phyloP scores from a whole-genome alignment of 2,888 invertebrate species.

The Lucinisca nassula region DNA sequence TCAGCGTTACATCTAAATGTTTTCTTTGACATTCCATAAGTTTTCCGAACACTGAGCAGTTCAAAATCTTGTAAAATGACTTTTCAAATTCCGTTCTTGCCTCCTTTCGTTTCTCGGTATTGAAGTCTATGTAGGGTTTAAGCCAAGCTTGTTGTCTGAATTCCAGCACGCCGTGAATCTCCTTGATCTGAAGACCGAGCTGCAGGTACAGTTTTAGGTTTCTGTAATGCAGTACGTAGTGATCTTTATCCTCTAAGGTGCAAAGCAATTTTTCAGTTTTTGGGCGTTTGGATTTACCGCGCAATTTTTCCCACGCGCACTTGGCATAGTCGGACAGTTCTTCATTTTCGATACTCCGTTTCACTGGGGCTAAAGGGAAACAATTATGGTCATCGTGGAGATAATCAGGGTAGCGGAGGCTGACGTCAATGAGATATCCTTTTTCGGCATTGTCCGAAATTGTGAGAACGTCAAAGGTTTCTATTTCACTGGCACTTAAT shows the following conservation, averaged over 20 bases:
- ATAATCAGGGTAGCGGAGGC: neutral
- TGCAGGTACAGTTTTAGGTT: slow-evolving; percentile 80
- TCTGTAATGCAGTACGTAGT: slow-evolving; percentile 74
- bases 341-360: neutral
- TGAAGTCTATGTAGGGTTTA: slow-evolving; percentile 80
- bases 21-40: neutral
- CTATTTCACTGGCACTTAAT: slow-evolving; percentile 30
- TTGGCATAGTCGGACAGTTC: neutral
- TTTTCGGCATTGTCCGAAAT: neutral
- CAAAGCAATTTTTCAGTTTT: neutral
- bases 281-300: no score
- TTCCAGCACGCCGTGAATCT: slow-evolving; percentile 79
- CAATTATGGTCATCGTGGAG: neutral
- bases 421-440: neutral
- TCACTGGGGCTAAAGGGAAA: neutral
- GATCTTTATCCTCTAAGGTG: neutral
- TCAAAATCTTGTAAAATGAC: neutral
- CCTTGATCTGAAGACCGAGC: slow-evolving; percentile 73
- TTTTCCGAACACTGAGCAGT: neutral
- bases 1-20: neutral
- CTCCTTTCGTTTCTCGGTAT: neutral
- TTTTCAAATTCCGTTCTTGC: neutral
- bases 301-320: neutral
- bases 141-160: slow-evolving; percentile 83
- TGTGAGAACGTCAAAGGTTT: neutral